phyloP scores from a whole-genome alignment of 2,797 vertebrate species.

The Sarcoramphus papa region DNA sequence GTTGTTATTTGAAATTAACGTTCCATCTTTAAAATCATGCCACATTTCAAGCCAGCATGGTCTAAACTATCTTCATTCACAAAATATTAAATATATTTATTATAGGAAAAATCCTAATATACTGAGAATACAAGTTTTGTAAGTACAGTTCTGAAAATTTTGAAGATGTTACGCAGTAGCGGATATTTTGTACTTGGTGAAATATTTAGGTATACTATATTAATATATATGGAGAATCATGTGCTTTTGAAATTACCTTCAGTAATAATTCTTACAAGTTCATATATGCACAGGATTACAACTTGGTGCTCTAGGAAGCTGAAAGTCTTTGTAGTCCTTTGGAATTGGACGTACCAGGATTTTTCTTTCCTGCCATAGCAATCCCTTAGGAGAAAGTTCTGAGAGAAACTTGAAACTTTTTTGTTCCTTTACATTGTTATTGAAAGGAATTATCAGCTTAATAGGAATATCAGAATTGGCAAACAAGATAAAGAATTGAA shows the following conservation, averaged over 20 bases:
- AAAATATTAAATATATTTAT: not conserved
- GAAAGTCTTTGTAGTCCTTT: not conserved
- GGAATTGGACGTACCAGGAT: not conserved
- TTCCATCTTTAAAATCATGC: not conserved
- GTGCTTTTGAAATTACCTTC: not conserved
- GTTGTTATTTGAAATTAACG: not conserved
- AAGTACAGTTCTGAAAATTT: not conserved
- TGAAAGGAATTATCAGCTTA: not conserved
- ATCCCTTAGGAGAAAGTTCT: not conserved
- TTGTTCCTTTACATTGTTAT: not conserved
- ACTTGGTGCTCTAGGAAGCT: not conserved
- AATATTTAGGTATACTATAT: not conserved
- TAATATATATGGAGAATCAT: not conserved
- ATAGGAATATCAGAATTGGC: not conserved
- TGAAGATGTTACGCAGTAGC: accelerated
- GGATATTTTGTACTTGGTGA: not conserved
- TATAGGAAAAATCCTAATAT: not conserved
- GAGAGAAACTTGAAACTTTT: not conserved
- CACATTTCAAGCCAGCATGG: not conserved
- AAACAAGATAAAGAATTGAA: not conserved
- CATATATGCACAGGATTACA: not conserved
- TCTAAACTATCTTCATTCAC: not conserved
- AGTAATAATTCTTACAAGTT: not conserved
- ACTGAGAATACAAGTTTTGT: not conserved
- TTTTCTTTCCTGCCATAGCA: not conserved